Evolutionary conservation across 2,888 invertebrate species (phyloP), one percentile per base, ranked within the genome.

Genomic region (Drosophila colorata): DNA sequence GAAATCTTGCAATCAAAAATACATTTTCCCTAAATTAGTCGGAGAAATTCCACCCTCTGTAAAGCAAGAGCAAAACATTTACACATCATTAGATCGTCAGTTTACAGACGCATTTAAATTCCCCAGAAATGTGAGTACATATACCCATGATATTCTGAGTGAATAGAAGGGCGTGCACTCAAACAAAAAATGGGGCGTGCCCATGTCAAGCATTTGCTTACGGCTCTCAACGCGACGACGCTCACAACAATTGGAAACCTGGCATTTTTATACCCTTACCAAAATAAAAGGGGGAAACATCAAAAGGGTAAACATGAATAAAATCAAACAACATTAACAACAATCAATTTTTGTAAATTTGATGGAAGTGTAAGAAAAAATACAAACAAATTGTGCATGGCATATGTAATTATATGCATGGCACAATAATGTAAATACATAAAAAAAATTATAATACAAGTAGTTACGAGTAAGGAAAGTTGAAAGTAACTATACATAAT

Each of bases 71-170:
- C 60, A 53, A 63, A 67, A 25, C 66, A 83, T 83, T 88, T 71
- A 66, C 71, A 77, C 80, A 71, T 83, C 70, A 84, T 87, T 88
- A 69, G 52, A 84, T 66, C 57, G 51, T 38, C 78, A 78, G 73
- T 72, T 74, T 38, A 65, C 46, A 59, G 55, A 56, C 68, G 47
- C 63, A 63, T 60, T 47, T 18, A 52, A 73, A 74, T 67, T 51
- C 28, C 37, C 46, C n/a, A 25, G 61, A 63, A 60, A 68, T 53
- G 28, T 18, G 38, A 57, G 55, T 13, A 48, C 46, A 63, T 31
- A 31, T 40, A 63, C 53, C 43, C 38, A 25, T 57, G 11, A 51
- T 43, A 58, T 43, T 38, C 14, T 9, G 31, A 57, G 40, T 56
- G 55, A 46, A 43, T 43, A 8, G 7, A 43, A 35, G 55, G 58